phyloP scores from a whole-genome alignment of 2,888 invertebrate species.

The Rugalucina vietnamica region DNA sequence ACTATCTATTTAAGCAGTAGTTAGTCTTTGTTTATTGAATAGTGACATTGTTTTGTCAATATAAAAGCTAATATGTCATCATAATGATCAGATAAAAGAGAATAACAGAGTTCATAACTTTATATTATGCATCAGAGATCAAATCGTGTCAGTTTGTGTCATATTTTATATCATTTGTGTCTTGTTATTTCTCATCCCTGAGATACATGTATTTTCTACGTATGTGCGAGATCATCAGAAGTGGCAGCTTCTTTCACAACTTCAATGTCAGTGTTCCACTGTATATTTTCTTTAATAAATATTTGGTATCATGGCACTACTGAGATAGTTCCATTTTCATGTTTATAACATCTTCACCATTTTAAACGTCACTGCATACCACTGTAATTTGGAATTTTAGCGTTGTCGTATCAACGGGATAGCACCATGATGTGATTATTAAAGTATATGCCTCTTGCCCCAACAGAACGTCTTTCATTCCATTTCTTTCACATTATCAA shows the following conservation, averaged over 20 bases:
- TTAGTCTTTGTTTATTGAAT: constrained; percentile 8
- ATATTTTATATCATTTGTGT: constrained; percentile 3
- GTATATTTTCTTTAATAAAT: background rate
- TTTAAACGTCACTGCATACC: too few species aligned
- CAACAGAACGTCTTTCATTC: too few species aligned
- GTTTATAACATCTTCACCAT: too few species aligned
- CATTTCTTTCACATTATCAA: too few species aligned
- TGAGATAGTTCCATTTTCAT: too few species aligned
- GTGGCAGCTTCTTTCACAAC: too few species aligned
- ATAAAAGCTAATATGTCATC: background rate
- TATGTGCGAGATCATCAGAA: too few species aligned
- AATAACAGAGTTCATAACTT: background rate
- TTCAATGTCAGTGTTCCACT: background rate
- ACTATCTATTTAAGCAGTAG: background rate
- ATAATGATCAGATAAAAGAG: constrained; percentile 3
- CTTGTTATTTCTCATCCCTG: background rate
- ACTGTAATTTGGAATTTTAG: too few species aligned
- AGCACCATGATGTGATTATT: too few species aligned
- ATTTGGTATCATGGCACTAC: background rate
- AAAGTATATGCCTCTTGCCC: too few species aligned
- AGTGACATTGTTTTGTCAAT: background rate
- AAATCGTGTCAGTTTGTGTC: background rate
- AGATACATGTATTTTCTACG: too few species aligned
- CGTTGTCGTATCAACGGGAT: too few species aligned
- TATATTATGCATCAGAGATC: constrained; percentile 4